These are phyloP conservation scores for Cosmia pyralina DNA, from an alignment of 2,888 invertebrate species.

Conservation along the genomic window DNA sequence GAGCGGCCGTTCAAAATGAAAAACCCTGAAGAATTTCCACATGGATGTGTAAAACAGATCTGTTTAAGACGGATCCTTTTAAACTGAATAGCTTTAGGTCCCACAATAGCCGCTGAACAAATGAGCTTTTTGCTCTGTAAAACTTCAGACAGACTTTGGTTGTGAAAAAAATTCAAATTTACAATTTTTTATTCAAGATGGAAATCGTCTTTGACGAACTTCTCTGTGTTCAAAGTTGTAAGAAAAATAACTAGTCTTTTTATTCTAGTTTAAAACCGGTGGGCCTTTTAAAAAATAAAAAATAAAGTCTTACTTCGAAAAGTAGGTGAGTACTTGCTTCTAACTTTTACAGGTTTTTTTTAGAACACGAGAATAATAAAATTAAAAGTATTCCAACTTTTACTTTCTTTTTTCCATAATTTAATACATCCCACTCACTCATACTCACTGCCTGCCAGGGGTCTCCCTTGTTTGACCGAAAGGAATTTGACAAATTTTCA, in stretches of 20 bases:
- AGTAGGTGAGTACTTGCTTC: neutral
- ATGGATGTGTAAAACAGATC: neutral
- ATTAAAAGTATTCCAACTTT: neutral
- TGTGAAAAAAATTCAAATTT: neutral
- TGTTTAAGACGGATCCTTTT: neutral
- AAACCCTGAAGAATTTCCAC: neutral
- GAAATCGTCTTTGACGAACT: neutral
- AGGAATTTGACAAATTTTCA: no score
- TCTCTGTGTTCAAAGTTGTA: neutral
- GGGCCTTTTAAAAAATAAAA: neutral
- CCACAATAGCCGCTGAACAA: neutral
- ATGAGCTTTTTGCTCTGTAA: neutral
- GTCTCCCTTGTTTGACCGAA: no score
- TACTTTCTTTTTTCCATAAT: neutral
- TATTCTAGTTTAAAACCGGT: neutral
- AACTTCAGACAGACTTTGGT: neutral
- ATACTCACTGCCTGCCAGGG: no score
- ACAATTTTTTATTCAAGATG: neutral
- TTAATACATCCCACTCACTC: neutral
- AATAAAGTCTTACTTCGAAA: neutral
- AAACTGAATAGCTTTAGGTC: neutral
- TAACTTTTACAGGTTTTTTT: neutral
- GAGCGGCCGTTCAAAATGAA: neutral
- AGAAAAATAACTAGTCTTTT: no score
- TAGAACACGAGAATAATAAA: neutral